phyloP scores from a whole-genome alignment of 2,797 vertebrate species.

The Sebastes jordani region DNA sequence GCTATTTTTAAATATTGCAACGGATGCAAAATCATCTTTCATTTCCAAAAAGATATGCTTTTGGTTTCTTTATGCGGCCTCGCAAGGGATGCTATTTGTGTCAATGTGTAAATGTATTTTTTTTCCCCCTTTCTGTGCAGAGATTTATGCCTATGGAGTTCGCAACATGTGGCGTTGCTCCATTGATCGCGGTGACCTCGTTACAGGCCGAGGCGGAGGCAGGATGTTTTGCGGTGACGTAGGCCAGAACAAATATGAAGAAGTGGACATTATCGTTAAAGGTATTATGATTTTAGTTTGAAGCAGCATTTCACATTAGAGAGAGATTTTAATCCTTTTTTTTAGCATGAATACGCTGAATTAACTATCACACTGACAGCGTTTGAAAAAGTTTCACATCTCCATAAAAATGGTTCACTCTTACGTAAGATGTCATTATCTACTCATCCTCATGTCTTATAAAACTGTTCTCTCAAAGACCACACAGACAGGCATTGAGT shows the following conservation, averaged over 20 bases:
- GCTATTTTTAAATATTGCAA: neutral
- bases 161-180: conserved; percentile 91
- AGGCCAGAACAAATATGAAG: conserved; percentile 88
- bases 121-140: conserved; percentile 34
- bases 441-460: neutral
- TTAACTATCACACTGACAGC: neutral
- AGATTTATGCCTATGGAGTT: conserved; percentile 87
- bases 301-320: neutral
- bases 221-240: conserved; percentile 88
- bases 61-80: neutral
- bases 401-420: neutral
- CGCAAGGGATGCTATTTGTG: neutral
- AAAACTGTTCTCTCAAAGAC: neutral
- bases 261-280: conserved; percentile 85
- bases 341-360: neutral
- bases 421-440: neutral
- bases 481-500: conserved; percentile 3
- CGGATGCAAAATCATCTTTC: neutral
- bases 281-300: conserved; percentile 39
- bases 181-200: conserved; percentile 83
- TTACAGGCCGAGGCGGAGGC: conserved; percentile 73
- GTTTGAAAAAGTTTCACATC: neutral
- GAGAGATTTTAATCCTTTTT: neutral
- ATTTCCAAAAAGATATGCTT: neutral
- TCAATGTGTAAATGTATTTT: neutral